Evolutionary conservation across 2,888 invertebrate species (phyloP).

Genomic region (Fissipunctia ypsillon): DNA sequence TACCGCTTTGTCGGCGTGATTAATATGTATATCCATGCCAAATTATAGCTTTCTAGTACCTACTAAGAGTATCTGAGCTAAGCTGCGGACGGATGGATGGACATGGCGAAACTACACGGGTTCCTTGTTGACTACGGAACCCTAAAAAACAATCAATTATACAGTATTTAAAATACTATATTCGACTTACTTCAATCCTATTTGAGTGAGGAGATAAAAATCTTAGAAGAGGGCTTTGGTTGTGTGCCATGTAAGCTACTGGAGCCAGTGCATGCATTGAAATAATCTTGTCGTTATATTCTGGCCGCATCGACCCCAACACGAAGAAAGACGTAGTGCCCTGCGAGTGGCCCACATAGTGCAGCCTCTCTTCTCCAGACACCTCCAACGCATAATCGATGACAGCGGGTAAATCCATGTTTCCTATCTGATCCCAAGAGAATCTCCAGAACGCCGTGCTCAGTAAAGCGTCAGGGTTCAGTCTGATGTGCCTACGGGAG

Average conservation of each 20-base stretch:
- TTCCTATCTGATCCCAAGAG: slow-evolving; percentile 96
- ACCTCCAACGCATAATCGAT: slow-evolving; percentile 92
- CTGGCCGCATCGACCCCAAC: slow-evolving; percentile 91
- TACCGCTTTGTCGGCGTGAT: too few relatives aligned
- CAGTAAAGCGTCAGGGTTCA: slow-evolving; percentile 79
- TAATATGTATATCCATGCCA: too few relatives aligned
- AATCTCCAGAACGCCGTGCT: slow-evolving; percentile 91
- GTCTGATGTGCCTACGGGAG: slow-evolving; percentile 89
- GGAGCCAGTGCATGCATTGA: slow-evolving; percentile 93
- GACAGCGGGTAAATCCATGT: slow-evolving; percentile 94
- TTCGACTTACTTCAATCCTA: slow-evolving; percentile 81
- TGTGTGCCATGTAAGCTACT: slow-evolving; percentile 91
- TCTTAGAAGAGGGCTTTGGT: slow-evolving; percentile 86
- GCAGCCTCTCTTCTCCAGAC: slow-evolving; percentile 91
- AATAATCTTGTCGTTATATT: slow-evolving; percentile 92
- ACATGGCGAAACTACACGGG: too few relatives aligned
- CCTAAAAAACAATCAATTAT: too few relatives aligned
- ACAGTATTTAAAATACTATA: background rate
- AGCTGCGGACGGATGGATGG: too few relatives aligned
- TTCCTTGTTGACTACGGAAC: too few relatives aligned
- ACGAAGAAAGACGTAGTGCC: slow-evolving; percentile 92
- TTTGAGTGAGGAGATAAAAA: slow-evolving; percentile 83
- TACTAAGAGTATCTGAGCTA: too few relatives aligned
- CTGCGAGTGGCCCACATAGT: slow-evolving; percentile 95
- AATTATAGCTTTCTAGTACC: too few relatives aligned